Percentiles rank a stretch among this genome's conserved stretches.
phyloP scores from a whole-genome alignment of 2,797 vertebrate genomes.

The Rhodeus uyekii region DNA sequence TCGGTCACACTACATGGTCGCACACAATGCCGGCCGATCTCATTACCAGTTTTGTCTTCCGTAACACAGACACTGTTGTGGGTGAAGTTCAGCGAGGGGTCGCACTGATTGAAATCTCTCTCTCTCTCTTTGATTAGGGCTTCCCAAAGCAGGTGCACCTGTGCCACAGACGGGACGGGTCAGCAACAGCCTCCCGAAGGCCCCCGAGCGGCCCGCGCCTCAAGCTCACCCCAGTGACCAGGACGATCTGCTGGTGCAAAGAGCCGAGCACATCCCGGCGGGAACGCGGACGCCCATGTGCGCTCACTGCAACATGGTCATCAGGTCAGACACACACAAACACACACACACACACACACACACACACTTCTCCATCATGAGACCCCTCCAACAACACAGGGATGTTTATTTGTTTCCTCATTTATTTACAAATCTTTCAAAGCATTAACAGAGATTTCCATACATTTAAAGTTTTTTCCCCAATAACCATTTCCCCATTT shows the following conservation, averaged over 20 bases:
- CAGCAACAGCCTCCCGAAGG: conserved; percentile 67
- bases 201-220: conserved; percentile 65
- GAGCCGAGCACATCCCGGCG: conserved; percentile 92
- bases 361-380: background rate
- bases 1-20: conserved; percentile 51
- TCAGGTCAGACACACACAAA: conserved; percentile 77
- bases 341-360: background rate
- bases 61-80: conserved; percentile 46
- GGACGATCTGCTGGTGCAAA: conserved; percentile 86
- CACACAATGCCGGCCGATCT: conserved; percentile 53
- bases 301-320: conserved; percentile 88
- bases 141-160: conserved; percentile 65
- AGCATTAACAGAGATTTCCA: no score
- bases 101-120: conserved; percentile 50
- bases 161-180: conserved; percentile 70
- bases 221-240: conserved; percentile 81
- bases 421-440: no score
- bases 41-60: conserved; percentile 45
- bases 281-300: conserved; percentile 95
- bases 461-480: no score
- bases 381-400: no score
- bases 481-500: no score
- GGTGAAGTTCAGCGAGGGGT: conserved; percentile 53
- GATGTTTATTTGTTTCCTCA: no score
- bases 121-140: conserved; percentile 60